These are phyloP conservation scores for Sesia bembeciformis DNA, from an alignment of 2,888 invertebrate genomes.

Conservation along the genomic window DNA sequence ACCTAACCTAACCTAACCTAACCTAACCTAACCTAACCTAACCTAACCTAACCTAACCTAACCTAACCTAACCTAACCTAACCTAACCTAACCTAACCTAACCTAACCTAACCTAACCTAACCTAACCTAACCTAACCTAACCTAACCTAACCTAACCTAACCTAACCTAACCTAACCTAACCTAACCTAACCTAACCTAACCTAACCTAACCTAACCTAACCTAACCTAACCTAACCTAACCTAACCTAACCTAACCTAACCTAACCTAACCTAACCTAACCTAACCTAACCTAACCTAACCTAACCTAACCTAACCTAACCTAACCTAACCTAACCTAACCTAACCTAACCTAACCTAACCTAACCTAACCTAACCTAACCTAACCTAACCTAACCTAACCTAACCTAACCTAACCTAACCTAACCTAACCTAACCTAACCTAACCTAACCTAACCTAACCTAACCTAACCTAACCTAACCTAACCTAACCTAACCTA, in stretches of 20 bases:
- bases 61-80: slow-evolving; percentile 1
- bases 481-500: not conserved
- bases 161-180: slow-evolving; percentile 1
- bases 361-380: slow-evolving; percentile 11
- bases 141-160: slow-evolving; percentile 1
- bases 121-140: slow-evolving; percentile 1
- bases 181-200: slow-evolving; percentile 1
- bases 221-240: slow-evolving; percentile 1
- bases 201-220: slow-evolving; percentile 1
- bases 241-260: slow-evolving; percentile 1
- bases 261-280: slow-evolving; percentile 1
- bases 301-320: slow-evolving; percentile 9
- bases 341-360: slow-evolving; percentile 7
- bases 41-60: slow-evolving; percentile 1
- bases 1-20: slow-evolving; percentile 4
- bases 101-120: slow-evolving; percentile 1
- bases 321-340: slow-evolving; percentile 9
- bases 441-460: not conserved
- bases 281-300: slow-evolving; percentile 2
- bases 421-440: slow-evolving; percentile 1
- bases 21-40: slow-evolving; percentile 4
- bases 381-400: slow-evolving; percentile 11
- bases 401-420: slow-evolving; percentile 10
- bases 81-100: slow-evolving; percentile 2
- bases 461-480: not conserved